These are phyloP conservation scores for Propithecus coquereli DNA, from an alignment of 2,113 vertebrate genomes.

Conservation along the genomic window DNA sequence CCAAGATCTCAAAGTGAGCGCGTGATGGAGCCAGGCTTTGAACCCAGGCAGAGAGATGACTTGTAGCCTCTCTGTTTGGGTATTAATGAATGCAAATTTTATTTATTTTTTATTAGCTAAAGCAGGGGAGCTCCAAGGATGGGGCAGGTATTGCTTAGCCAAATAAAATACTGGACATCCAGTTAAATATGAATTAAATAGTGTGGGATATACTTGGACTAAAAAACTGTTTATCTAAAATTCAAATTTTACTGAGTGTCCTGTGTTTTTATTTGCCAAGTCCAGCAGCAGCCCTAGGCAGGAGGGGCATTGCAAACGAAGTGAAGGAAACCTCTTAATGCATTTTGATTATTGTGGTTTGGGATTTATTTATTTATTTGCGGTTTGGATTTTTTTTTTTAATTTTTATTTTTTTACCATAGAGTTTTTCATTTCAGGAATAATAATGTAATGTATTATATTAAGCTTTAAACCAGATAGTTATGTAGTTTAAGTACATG, in stretches of 20 bases:
- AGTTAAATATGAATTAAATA: constrained; percentile 17
- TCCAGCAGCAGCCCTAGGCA: background rate
- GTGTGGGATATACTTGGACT: background rate
- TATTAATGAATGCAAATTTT: background rate
- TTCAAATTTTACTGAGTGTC: background rate
- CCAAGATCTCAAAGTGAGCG: background rate
- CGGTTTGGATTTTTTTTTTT: background rate
- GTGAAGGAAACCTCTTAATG: background rate
- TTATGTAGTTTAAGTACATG: background rate
- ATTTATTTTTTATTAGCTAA: background rate
- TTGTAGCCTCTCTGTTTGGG: background rate
- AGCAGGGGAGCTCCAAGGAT: background rate
- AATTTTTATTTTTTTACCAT: background rate
- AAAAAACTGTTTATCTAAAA: background rate
- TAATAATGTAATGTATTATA: background rate
- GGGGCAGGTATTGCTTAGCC: background rate
- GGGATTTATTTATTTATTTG: background rate
- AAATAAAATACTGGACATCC: background rate
- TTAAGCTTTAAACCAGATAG: background rate
- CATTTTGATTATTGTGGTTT: background rate
- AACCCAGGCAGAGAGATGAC: background rate
- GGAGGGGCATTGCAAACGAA: background rate
- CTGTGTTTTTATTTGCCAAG: background rate
- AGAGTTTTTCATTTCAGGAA: background rate
- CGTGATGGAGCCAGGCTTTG: background rate